Base-by-base conservation (phyloP, 2,113 vertebrate species). In the Tringa solitaria region DNA sequence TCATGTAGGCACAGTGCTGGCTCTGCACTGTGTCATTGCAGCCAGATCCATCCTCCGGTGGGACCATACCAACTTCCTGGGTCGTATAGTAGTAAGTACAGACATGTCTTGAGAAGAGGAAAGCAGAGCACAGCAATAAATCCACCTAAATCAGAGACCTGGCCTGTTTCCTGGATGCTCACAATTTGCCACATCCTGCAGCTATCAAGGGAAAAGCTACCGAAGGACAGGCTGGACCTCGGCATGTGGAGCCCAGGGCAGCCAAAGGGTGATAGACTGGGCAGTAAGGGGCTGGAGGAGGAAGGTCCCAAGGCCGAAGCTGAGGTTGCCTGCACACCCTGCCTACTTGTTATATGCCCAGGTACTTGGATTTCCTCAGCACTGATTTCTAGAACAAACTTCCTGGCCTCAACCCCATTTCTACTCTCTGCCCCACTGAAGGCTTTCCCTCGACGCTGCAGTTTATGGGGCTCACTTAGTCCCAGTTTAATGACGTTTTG, bases 201-300 rank as follows among this genome's bases (percentile, higher is more conserved):
- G 65, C 53, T 73, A 57, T 35, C 18, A n/a, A 24, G 32, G 32
- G 51, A 73, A 64, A 46, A 26, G 19, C 48, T 33, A 6, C 16
- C 0, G 2, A 54, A 51, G 24, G 33, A n/a, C n/a, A 33, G 76
- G 64, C 53, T 56, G 53, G 46, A 39, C 10, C 24, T 0, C 0
- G 37, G 35, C 15, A 30, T 16, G 0, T 11, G 35, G 43, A 89
- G 35, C 15, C 39, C 20, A 33, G 59, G 59, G 35, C 27, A 56
- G 65, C 20, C 35, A 45, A 50, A 5, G 43, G 53, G 23, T 10
- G 45, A n/a, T 21, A 27, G 43, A 18, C 45, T 15, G 35, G 43
- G 27, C 54, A 88, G 54, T 28, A 41, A 85, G 28, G 10, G 18
- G 21, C 43, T 21, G 35, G 60, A 39, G 60, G 64, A 82, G 56